phyloP scores from a whole-genome alignment of 2,888 invertebrate species.

The Lepidochitona cinerea region DNA sequence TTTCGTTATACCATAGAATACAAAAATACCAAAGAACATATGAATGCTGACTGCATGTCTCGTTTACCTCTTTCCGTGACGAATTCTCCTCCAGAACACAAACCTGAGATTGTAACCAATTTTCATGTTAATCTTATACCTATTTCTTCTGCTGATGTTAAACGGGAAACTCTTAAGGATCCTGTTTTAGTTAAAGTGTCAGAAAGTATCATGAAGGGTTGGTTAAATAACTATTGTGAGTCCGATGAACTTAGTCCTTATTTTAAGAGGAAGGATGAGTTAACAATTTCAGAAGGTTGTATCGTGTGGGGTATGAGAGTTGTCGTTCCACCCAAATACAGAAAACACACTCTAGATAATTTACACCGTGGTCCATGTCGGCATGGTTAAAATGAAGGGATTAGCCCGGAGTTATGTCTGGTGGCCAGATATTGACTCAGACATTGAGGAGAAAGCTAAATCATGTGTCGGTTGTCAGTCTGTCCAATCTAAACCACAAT shows the following conservation, averaged over 20 bases:
- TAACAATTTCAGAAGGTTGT: slow-evolving; percentile 19
- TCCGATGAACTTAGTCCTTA: slow-evolving; percentile 17
- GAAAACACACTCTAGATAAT: slow-evolving; percentile 31
- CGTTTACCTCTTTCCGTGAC: background rate
- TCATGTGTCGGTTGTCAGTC: slow-evolving; percentile 36
- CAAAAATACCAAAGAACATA: background rate
- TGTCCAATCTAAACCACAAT: slow-evolving; percentile 31
- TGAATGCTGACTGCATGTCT: too few relatives aligned
- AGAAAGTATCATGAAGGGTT: slow-evolving; percentile 22
- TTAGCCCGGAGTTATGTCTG: too few relatives aligned
- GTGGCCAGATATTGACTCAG: too few relatives aligned
- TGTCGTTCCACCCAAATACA: slow-evolving; percentile 33
- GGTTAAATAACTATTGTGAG: slow-evolving; percentile 4
- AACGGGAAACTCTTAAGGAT: slow-evolving; percentile 20
- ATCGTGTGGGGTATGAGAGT: slow-evolving; percentile 33
- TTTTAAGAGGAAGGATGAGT: slow-evolving; percentile 19
- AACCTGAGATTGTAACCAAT: background rate
- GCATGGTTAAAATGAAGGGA: slow-evolving; percentile 49
- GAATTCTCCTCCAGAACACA: too few relatives aligned
- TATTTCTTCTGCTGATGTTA: background rate
- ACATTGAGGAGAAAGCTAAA: slow-evolving; percentile 38
- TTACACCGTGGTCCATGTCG: slow-evolving; percentile 52
- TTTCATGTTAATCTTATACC: background rate
- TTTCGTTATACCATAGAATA: background rate
- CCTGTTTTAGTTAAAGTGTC: slow-evolving; percentile 38